Evolutionary conservation across 2,113 vertebrate species (phyloP).

Genomic region (Thamnaconus septentrionalis): DNA sequence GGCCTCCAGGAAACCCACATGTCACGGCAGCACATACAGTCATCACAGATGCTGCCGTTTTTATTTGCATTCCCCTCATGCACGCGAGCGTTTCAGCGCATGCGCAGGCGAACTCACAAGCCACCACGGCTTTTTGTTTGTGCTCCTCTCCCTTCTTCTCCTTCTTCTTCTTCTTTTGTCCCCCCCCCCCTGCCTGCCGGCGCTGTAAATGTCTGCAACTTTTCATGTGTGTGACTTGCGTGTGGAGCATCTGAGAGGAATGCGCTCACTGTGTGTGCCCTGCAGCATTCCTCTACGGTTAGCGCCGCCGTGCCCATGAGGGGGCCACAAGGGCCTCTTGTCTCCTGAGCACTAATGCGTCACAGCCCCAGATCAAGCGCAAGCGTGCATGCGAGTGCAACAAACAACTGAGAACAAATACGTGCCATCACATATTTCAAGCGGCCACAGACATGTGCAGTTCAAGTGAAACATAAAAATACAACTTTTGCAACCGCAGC

Average conservation of each 20-base stretch:
- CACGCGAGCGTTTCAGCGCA: slow-evolving; percentile 19
- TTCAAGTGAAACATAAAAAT: slow-evolving; percentile 1
- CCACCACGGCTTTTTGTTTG: too few relatives aligned
- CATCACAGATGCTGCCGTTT: slow-evolving; percentile 28
- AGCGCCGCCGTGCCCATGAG: slow-evolving; percentile 57
- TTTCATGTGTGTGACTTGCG: slow-evolving; percentile 36
- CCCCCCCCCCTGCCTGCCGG: neutral
- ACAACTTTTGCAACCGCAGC: too few relatives aligned
- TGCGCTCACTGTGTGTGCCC: slow-evolving; percentile 46
- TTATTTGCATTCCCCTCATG: slow-evolving; percentile 42
- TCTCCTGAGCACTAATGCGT: slow-evolving; percentile 64
- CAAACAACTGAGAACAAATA: slow-evolving; percentile 44
- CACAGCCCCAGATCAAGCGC: slow-evolving; percentile 54
- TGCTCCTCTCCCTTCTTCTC: slow-evolving; percentile 23
- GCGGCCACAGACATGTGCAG: neutral
- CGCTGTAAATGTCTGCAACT: slow-evolving; percentile 36
- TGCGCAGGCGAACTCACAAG: neutral
- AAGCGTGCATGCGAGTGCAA: slow-evolving; percentile 40
- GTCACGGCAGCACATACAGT: slow-evolving; percentile 35
- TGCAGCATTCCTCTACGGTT: slow-evolving; percentile 61
- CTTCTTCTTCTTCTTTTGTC: slow-evolving; percentile 15
- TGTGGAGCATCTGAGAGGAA: slow-evolving; percentile 58
- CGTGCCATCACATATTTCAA: slow-evolving; percentile 30
- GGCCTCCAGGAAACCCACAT: slow-evolving; percentile 51
- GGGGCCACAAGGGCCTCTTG: slow-evolving; percentile 62